Evolutionary conservation across 2,113 vertebrate genomes (phyloP).

Genomic region (Asarcornis scutulata): DNA sequence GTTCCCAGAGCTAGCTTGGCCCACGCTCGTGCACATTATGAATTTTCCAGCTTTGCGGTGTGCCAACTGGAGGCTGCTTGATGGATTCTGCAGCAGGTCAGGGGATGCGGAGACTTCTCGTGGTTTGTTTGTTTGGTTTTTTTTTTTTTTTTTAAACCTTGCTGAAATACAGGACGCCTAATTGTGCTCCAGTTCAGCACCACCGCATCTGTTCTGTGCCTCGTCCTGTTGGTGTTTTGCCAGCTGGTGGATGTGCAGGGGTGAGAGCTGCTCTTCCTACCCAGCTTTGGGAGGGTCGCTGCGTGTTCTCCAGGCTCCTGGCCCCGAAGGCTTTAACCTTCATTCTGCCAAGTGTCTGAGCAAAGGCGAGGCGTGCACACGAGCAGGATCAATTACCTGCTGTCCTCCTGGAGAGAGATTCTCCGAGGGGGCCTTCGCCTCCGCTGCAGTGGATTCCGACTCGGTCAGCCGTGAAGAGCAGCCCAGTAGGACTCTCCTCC

Average conservation of each 20-base stretch:
- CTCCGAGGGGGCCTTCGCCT: constrained; percentile 13
- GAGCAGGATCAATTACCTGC: constrained; percentile 59
- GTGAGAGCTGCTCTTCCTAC: not conserved
- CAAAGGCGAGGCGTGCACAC: constrained; percentile 26
- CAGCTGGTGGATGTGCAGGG: not conserved
- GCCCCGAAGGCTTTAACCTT: constrained; percentile 10
- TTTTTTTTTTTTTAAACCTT: not conserved
- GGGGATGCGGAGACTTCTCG: not conserved
- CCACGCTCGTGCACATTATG: not conserved
- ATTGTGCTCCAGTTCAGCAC: not conserved
- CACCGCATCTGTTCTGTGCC: not conserved
- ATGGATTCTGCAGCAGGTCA: not conserved
- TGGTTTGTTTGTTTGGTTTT: too few relatives aligned
- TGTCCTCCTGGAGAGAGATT: constrained; percentile 22
- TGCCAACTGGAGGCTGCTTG: not conserved
- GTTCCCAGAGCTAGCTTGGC: not conserved
- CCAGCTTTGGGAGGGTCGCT: not conserved
- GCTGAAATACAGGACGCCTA: not conserved
- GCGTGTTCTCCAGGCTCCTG: not conserved
- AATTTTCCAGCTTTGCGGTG: not conserved
- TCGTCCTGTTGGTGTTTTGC: not conserved
- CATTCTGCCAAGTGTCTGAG: not conserved
- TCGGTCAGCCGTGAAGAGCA: constrained; percentile 9
- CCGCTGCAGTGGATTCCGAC: not conserved
- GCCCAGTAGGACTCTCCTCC: not conserved